Evolutionary conservation across 2,888 invertebrate species (phyloP).

Genomic region (Philonicus albiceps): DNA sequence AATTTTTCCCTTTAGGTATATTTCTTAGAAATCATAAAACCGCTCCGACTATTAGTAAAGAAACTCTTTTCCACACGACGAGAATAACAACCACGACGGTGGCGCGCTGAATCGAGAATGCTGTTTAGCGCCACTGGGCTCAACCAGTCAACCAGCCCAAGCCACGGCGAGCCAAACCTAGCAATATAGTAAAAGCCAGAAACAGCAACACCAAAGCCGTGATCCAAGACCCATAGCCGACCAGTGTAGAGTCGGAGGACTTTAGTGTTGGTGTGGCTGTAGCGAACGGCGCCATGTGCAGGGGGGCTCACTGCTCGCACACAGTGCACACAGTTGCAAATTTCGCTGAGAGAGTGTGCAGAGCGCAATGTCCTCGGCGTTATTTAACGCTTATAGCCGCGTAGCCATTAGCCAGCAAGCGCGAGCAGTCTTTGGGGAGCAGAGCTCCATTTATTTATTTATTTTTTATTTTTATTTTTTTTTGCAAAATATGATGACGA

Average conservation of each 20-base stretch:
- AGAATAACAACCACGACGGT: conserved; percentile 35
- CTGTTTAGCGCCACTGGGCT: conserved; percentile 37
- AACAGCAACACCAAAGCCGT: conserved; percentile 7
- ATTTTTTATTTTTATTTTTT: too few relatives aligned
- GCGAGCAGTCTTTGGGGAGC: background rate
- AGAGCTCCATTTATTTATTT: background rate
- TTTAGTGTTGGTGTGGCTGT: background rate
- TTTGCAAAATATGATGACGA: background rate
- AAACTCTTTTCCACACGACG: conserved; percentile 5
- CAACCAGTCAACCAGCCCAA: conserved; percentile 19
- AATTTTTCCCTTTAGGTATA: background rate
- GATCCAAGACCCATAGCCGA: background rate
- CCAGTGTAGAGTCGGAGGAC: background rate
- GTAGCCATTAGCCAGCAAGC: background rate
- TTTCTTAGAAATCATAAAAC: conserved; percentile 17
- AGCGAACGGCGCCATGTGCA: background rate
- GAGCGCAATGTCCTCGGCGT: background rate
- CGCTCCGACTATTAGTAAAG: background rate
- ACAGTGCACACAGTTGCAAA: background rate
- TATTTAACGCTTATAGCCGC: background rate
- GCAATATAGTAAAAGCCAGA: background rate
- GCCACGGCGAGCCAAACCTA: background rate
- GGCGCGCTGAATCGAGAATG: conserved; percentile 40
- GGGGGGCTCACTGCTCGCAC: background rate
- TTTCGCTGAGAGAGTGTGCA: background rate